phyloP scores from a whole-genome alignment of 2,797 vertebrate genomes.

The Vireo griseus region DNA sequence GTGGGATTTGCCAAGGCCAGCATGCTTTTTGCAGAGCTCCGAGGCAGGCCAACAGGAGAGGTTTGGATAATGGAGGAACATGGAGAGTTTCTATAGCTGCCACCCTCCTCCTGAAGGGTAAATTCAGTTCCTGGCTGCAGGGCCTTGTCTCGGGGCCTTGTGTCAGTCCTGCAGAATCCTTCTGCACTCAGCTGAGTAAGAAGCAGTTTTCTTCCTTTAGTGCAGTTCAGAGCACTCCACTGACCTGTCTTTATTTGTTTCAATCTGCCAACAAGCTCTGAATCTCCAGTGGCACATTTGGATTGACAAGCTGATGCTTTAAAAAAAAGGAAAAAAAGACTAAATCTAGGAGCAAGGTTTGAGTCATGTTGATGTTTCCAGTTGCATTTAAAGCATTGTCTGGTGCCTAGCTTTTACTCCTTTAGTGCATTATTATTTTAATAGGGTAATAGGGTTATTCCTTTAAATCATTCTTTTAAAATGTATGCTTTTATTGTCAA shows the following conservation, averaged over 20 bases:
- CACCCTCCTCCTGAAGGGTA: not conserved
- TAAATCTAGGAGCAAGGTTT: not conserved
- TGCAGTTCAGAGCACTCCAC: not conserved
- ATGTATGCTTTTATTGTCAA: not conserved
- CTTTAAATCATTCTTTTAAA: not conserved
- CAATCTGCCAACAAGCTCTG: not conserved
- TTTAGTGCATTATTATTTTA: not conserved
- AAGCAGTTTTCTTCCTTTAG: not conserved
- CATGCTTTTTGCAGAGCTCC: not conserved
- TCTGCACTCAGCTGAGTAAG: not conserved
- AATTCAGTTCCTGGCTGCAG: not conserved
- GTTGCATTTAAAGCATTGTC: not conserved
- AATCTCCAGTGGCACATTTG: not conserved
- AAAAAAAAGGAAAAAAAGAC: rapidly evolving
- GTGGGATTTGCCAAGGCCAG: not conserved
- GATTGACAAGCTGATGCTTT: not conserved
- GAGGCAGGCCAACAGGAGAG: not conserved
- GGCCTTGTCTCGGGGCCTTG: not conserved
- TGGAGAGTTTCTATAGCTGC: rapidly evolving
- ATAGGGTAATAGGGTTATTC: not conserved
- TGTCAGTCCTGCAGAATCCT: not conserved
- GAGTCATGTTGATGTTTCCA: not conserved
- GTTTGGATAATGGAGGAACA: not conserved
- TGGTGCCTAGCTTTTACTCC: not conserved
- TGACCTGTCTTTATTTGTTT: not conserved